phyloP scores from a whole-genome alignment of 2,888 invertebrate species.

The Chirona hameri region DNA sequence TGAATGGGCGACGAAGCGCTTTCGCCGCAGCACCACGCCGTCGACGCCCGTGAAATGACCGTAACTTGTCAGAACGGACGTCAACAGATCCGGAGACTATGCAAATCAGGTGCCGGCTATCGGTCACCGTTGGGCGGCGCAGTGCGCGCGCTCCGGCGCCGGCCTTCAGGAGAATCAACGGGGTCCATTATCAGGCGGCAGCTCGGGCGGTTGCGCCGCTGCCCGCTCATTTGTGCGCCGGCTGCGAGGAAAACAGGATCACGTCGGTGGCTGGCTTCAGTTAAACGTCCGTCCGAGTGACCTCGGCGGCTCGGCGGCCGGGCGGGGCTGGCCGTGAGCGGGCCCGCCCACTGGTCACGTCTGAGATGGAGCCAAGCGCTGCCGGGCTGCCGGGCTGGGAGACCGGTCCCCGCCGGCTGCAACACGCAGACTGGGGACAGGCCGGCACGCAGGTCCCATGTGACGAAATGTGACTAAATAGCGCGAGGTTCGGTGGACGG shows the following conservation, averaged over 20 bases:
- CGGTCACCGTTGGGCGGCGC: not conserved
- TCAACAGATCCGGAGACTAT: not conserved
- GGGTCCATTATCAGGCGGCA: not conserved
- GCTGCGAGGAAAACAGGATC: not conserved
- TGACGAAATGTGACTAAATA: too few relatives aligned
- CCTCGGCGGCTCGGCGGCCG: not conserved
- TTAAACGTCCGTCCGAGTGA: too few relatives aligned
- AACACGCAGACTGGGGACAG: too few relatives aligned
- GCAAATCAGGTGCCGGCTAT: not conserved
- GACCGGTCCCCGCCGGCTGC: too few relatives aligned
- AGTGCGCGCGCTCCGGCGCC: not conserved
- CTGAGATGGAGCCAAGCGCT: not conserved
- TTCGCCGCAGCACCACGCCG: too few relatives aligned
- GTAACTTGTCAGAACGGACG: conserved; percentile 3
- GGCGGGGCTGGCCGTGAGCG: not conserved
- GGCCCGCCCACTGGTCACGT: not conserved
- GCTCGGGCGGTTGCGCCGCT: not conserved
- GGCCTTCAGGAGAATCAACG: not conserved
- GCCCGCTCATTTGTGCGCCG: too few relatives aligned
- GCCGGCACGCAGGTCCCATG: too few relatives aligned
- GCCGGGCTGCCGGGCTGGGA: too few relatives aligned
- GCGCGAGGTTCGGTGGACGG: too few relatives aligned
- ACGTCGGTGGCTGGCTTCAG: not conserved
- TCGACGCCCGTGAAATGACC: not conserved
- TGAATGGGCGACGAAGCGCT: too few relatives aligned